Base-by-base conservation (phyloP, 2,797 vertebrate species). In the Myotis daubentonii region DNA sequence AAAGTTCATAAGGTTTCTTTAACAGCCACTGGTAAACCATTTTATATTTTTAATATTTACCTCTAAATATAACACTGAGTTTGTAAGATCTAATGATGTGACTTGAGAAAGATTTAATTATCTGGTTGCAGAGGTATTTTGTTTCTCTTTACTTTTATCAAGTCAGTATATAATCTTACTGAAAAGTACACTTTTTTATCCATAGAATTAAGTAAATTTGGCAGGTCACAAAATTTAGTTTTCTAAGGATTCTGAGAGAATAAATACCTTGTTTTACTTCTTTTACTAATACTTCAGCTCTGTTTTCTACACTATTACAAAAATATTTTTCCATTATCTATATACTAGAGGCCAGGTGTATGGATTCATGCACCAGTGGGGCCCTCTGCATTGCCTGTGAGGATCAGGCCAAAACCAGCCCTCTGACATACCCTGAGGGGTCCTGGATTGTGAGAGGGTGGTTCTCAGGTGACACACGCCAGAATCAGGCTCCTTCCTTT, bases 1-100 rank as follows among this genome's bases (percentile, higher is more conserved):
- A 9, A 92, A 55, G 16, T 71, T 36, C 17, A 51, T 72, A 60
- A 53, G 68, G 1, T 71, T 74, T 17, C 6, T 51, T n/a, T 6
- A 25, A 25, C 1, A 80, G 19, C 2, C 15, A 62, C 25, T 93
- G 70, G 60, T 88, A 25, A 92, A 9, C 0, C 3, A 28, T 70
- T 87, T 60, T 76, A 15, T 57, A 44, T n/a, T 74, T 84, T 94
- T 71, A 91, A 47, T 66, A 38, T 65, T 94, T 78, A 51, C 19
- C 8, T 55, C 7, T 6, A 79, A 70, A 74, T 44, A 4, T 4
- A 33, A 36, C 19, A 51, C 1, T 44, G 44, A 74, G 12, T 47
- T 8, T 87, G 5, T 62, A 30, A 81, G 8, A 53, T 65, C 33
- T 47, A 51, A 65, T 76, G 2, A 16, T 5, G 15, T n/a, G 5